These are phyloP conservation scores for Enhydra lutris DNA, from an alignment of 2,113 vertebrate genomes.

Conservation along the genomic window DNA sequence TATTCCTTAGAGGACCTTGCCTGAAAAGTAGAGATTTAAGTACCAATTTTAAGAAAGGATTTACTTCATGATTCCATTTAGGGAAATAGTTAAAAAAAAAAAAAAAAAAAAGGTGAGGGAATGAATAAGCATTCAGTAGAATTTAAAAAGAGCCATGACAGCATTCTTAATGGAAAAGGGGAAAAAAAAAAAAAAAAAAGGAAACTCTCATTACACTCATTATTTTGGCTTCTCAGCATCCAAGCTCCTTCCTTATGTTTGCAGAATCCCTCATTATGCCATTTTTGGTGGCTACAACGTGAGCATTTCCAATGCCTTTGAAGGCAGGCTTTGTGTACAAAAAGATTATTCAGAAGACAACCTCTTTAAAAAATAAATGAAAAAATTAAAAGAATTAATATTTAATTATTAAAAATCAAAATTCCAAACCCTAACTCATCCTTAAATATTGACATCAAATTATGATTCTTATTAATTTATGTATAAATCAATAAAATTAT, in stretches of 20 bases:
- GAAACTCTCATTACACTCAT: not conserved
- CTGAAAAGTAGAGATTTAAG: not conserved
- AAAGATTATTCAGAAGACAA: not conserved
- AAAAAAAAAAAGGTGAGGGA: not conserved
- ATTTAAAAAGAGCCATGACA: not conserved
- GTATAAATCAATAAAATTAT: not conserved
- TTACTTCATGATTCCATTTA: not conserved
- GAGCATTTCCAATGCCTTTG: not conserved
- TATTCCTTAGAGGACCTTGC: not conserved
- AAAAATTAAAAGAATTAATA: not conserved
- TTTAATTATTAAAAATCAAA: constrained; percentile 9
- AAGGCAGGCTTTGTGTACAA: not conserved
- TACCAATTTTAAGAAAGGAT: constrained; percentile 6
- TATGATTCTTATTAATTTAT: not conserved
- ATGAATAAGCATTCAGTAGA: not conserved
- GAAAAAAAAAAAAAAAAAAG: not conserved
- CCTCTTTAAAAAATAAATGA: not conserved
- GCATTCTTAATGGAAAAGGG: not conserved
- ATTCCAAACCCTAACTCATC: not conserved
- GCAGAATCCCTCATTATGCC: not conserved
- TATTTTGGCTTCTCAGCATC: not conserved
- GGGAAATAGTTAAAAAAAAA: not conserved
- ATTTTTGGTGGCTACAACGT: not conserved
- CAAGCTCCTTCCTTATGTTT: not conserved
- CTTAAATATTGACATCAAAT: not conserved